Percentiles rank a stretch among this genome's conserved stretches.
Evolutionary conservation across 2,797 vertebrate species (phyloP).

Genomic region (Nothura maculosa): DNA sequence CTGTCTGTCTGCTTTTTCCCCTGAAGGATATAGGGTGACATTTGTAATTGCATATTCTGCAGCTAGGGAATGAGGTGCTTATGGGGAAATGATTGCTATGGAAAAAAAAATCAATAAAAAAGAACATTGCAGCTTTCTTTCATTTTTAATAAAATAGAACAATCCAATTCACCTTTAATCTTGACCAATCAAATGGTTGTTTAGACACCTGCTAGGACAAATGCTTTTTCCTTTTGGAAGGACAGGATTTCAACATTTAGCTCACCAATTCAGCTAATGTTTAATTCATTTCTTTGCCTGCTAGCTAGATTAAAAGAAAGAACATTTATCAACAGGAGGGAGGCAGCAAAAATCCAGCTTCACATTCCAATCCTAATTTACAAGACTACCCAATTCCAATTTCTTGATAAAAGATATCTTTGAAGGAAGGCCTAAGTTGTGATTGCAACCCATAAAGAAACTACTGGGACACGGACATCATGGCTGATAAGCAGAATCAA

Average conservation of each 20-base stretch:
- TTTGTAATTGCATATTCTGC: not conserved
- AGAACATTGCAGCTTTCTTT: not conserved
- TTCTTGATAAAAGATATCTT: not conserved
- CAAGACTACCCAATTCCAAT: not conserved
- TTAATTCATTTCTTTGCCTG: constrained; percentile 61
- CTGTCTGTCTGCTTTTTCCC: not conserved
- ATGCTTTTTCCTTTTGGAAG: not conserved
- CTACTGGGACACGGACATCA: not conserved
- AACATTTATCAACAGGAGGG: constrained; percentile 37
- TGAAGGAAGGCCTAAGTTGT: not conserved
- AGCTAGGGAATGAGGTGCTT: not conserved
- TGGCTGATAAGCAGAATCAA: constrained; percentile 42
- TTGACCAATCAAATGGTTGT: not conserved
- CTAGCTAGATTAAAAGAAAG: constrained; percentile 51
- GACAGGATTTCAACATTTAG: constrained; percentile 33
- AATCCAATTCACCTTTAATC: not conserved
- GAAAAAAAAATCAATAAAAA: not conserved
- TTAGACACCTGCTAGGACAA: constrained; percentile 39
- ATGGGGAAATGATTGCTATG: not conserved
- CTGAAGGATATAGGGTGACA: not conserved
- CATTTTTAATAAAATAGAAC: constrained; percentile 20
- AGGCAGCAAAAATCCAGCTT: constrained; percentile 15
- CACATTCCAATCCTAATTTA: constrained; percentile 25
- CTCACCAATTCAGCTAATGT: constrained; percentile 36
- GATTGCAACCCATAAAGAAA: not conserved